Conservation (phyloP, 2,113 vertebrate genomes). For the Rhinichthys klamathensis region DNA sequence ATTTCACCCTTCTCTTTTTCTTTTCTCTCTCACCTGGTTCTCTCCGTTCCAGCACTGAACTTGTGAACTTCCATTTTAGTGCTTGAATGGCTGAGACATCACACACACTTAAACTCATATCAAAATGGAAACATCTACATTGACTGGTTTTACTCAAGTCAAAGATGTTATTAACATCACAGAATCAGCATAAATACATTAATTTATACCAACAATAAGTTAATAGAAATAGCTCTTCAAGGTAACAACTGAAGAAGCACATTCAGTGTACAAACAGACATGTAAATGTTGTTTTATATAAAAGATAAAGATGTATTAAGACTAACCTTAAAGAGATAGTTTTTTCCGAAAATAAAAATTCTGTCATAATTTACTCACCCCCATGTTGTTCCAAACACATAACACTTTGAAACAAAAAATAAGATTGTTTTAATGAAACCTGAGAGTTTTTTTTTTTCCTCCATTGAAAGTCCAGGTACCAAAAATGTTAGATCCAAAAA, state of each 20-base stretch:
- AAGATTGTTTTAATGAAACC: no score
- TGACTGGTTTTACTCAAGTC: neutral
- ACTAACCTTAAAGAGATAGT: neutral
- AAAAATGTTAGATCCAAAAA: no score
- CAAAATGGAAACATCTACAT: neutral
- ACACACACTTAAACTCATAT: neutral
- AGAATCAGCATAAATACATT: neutral
- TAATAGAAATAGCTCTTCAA: neutral
- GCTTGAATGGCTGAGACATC: neutral
- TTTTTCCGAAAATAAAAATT: no score
- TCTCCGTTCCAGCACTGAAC: neutral
- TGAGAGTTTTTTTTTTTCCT: no score
- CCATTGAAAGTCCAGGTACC: no score
- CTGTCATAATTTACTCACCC: no score
- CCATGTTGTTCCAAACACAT: no score
- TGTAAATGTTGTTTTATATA: neutral
- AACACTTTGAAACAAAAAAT: no score
- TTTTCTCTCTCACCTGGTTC: neutral
- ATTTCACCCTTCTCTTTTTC: neutral
- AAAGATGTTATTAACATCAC: neutral
- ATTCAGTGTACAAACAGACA: neutral
- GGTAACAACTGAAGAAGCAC: neutral
- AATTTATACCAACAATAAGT: neutral
- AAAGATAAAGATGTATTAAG: neutral
- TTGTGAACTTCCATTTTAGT: constrained; percentile 8